These are phyloP conservation scores for Sitobion miscanthi DNA, from an alignment of 1,140 invertebrate genomes.

Conservation along the genomic window DNA sequence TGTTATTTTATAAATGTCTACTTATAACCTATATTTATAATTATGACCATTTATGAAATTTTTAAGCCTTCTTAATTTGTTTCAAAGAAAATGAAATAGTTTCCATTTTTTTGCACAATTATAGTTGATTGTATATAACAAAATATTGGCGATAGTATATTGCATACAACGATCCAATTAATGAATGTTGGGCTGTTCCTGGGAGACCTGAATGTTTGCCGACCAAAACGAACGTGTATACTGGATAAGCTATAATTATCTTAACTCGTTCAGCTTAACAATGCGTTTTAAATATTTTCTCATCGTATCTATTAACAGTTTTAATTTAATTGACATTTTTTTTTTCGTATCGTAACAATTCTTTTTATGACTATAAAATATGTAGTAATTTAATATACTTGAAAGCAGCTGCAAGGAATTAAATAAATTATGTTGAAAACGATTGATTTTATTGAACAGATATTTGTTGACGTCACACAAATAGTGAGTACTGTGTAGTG, in stretches of 20 bases:
- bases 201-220: slow-evolving; percentile 6
- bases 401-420: neutral
- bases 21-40: neutral
- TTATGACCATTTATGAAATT: neutral
- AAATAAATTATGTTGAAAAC: neutral
- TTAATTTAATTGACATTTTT: neutral
- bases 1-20: neutral
- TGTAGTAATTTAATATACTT: neutral
- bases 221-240: slow-evolving; percentile 9
- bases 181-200: neutral
- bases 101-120: neutral
- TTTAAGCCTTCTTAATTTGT: neutral
- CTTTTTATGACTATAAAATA: neutral
- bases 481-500: neutral
- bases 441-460: neutral
- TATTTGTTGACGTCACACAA: neutral
- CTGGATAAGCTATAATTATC: slow-evolving; percentile 10
- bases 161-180: neutral
- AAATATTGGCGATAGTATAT: neutral
- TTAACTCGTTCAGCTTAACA: neutral
- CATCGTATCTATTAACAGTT: neutral
- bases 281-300: neutral
- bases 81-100: neutral
- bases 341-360: neutral
- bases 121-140: neutral